phyloP scores from a whole-genome alignment of 1,140 invertebrate species.

The Caenorhabditis inopinata region DNA sequence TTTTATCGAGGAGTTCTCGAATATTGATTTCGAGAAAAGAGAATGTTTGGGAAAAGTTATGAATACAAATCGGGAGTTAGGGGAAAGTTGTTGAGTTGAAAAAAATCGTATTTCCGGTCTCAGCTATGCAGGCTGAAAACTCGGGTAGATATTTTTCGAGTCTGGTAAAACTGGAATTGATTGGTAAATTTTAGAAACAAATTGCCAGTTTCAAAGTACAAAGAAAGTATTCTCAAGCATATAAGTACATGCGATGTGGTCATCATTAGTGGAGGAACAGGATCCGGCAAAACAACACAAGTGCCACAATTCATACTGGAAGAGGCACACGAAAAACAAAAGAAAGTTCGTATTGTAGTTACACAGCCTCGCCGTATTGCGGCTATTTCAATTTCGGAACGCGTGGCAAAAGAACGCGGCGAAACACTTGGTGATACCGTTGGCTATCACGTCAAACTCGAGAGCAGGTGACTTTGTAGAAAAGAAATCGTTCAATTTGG shows the following conservation, averaged over 20 bases:
- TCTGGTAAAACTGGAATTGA: too few relatives aligned
- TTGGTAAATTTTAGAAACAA: conserved; percentile 70
- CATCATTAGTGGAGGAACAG: conserved; percentile 81
- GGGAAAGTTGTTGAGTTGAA: too few relatives aligned
- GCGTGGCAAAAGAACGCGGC: conserved; percentile 79
- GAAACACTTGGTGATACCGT: conserved; percentile 83
- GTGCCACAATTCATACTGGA: conserved; percentile 87
- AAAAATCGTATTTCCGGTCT: too few relatives aligned
- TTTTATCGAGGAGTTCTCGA: too few relatives aligned
- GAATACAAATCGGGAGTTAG: too few relatives aligned
- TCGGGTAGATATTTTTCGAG: too few relatives aligned
- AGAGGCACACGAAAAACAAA: conserved; percentile 72
- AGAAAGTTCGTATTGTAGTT: conserved; percentile 82
- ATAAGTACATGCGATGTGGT: conserved; percentile 84
- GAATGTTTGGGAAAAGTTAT: too few relatives aligned
- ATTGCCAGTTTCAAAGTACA: conserved; percentile 71
- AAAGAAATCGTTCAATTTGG: too few relatives aligned
- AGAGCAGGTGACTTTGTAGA: conserved; percentile 68
- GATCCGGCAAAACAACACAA: conserved; percentile 87
- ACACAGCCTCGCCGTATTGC: conserved; percentile 88
- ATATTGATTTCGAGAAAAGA: too few relatives aligned
- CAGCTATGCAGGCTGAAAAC: too few relatives aligned
- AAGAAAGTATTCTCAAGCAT: conserved; percentile 70
- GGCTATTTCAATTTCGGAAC: conserved; percentile 81
- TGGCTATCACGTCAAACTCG: conserved; percentile 89